phyloP scores from a whole-genome alignment of 2,113 vertebrate genomes.

The Rhadina sibilatrix region DNA sequence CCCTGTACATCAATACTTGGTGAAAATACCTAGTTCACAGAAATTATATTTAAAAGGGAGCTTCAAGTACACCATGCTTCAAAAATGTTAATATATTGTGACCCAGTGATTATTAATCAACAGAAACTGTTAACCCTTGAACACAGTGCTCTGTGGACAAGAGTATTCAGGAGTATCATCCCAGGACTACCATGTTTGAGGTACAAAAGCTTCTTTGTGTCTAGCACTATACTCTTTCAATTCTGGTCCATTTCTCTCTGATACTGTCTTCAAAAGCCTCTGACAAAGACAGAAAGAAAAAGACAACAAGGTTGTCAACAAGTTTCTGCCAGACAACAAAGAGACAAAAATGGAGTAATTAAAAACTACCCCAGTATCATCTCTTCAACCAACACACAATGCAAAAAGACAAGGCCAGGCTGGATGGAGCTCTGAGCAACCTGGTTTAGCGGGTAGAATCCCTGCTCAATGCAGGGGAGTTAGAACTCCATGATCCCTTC shows the following conservation, averaged over 20 bases:
- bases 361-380: rapidly evolving
- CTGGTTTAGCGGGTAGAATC: neutral
- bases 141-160: neutral
- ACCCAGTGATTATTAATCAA: neutral
- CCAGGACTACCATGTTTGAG: neutral
- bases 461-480: no score
- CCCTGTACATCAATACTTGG: neutral
- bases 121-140: neutral
- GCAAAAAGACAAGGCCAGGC: neutral
- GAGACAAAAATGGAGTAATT: neutral
- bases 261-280: neutral
- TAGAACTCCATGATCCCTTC: neutral
- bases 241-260: neutral
- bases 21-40: neutral
- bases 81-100: neutral
- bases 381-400: neutral
- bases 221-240: neutral
- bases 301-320: neutral
- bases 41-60: neutral
- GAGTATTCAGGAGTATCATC: neutral
- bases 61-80: neutral
- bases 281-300: neutral
- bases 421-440: neutral
- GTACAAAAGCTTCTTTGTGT: neutral
- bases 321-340: neutral